A percentile compares a stretch with the other conserved stretches of the same genome.
These are phyloP conservation scores for Ptychodera flava DNA, from an alignment of 35 echinoderm and acorn worm species.

Conservation along the genomic window DNA sequence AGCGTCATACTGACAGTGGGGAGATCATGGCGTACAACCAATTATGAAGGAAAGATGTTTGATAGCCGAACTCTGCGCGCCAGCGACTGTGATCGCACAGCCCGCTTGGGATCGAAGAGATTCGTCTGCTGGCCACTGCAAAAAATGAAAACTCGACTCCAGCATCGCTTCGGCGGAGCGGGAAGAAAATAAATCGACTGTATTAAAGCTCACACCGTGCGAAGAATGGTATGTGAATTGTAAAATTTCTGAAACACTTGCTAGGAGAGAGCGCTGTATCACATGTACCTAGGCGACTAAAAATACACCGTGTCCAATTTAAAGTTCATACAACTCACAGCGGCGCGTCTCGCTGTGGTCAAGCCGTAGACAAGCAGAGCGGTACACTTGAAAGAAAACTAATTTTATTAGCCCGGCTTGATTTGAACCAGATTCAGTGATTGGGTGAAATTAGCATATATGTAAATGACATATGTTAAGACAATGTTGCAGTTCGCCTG, in stretches of 20 bases:
- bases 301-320: not conserved
- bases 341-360: not conserved
- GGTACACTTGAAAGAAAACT: not conserved
- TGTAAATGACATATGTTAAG: not conserved
- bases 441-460: not conserved
- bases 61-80: no score
- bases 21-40: no score
- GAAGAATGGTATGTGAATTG: not conserved
- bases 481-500: not conserved
- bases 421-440: conserved; percentile 1
- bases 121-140: no score
- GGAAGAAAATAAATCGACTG: no score
- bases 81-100: no score
- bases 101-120: no score
- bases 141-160: no score
- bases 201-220: not conserved
- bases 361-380: not conserved
- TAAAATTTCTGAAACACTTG: not conserved
- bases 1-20: no score
- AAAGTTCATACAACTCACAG: conserved; percentile 1
- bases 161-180: no score
- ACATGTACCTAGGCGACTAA: not conserved
- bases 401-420: not conserved
- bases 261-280: not conserved
- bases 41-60: no score